Evolutionary conservation across 2,113 vertebrate genomes (phyloP), one percentile per base, ranked within the genome.

Genomic region (Taxidea taxus): DNA sequence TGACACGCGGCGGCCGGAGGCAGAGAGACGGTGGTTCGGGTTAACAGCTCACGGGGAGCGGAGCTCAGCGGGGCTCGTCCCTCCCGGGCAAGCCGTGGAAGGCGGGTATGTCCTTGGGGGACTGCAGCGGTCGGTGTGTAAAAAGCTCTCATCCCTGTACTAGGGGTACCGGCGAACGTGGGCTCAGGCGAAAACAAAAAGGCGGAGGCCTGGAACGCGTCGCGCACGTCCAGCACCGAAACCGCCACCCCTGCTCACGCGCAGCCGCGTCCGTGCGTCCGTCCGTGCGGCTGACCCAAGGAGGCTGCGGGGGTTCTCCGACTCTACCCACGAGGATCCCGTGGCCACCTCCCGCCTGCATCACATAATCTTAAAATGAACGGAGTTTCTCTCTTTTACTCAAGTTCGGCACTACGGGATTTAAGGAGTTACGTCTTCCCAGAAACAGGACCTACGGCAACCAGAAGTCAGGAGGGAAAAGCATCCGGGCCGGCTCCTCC

Each of bases 11-110:
- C 0, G 0, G 8, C 29, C 20, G 31, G 56, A 82, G 92, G 27
- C 12, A 15, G 49, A 75, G 39, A 77, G 3, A 37, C 1, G n/a
- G n/a, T 1, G 13, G 23, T n/a, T 37, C 62, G 2, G 2, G 3
- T 39, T 16, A 51, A 37, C n/a, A 18, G 34, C n/a, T 66, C 49
- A 18, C 66, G 10, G 6, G 58, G 21, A 60, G 11, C 39, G 0
- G 11, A 1, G 16, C 15, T 42, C 49, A 23, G 56, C 1, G 21
- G 7, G 25, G 11, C 42, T 21, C 21, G 58, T 29, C 14, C 84
- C 88, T 44, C 72, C 42, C 39, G 13, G 20, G 39, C 11, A 31
- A 39, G 8, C 10, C 66, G 29, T 58, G 34, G 66, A 60, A 70
- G 49, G 62, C 1, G 23, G 15, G 10, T 83, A 25, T 44, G n/a